A percentile compares a stretch with the other conserved stretches of the same genome.
phyloP scores from a whole-genome alignment of 2,113 vertebrate genomes.

The Excalfactoria chinensis region DNA sequence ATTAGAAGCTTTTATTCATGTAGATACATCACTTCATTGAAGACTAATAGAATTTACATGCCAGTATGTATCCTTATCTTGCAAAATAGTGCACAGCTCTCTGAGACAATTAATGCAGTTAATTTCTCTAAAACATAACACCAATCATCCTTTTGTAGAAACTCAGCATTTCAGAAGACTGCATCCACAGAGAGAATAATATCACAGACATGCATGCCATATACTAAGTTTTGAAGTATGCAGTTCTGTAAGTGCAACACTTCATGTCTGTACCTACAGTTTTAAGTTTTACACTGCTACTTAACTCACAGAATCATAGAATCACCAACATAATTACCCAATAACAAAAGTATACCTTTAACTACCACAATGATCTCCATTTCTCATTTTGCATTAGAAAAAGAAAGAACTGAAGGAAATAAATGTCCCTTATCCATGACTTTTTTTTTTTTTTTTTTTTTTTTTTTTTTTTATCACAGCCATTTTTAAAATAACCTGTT shows the following conservation, averaged over 20 bases:
- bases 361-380: constrained; percentile 10
- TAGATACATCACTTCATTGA: not conserved
- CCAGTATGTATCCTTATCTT: not conserved
- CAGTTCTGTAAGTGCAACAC: not conserved
- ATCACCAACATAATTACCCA: not conserved
- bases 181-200: not conserved
- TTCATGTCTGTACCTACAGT: not conserved
- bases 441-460: not conserved
- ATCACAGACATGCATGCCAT: not conserved
- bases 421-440: not conserved
- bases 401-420: not conserved
- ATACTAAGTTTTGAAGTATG: constrained; percentile 22
- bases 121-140: not conserved
- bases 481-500: constrained; percentile 51
- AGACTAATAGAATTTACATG: not conserved
- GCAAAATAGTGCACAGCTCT: not conserved
- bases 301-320: not conserved
- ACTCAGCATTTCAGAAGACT: not conserved
- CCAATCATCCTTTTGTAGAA: not conserved
- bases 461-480: not conserved
- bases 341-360: constrained; percentile 22
- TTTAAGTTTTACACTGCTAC: constrained; percentile 7
- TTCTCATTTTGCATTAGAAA: constrained; percentile 4
- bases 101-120: not conserved
- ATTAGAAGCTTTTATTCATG: not conserved